Evolutionary conservation across 30 jellyfish, hydroid and myxozoan species (phyloP).

Genomic region (Hydractinia echinata): DNA sequence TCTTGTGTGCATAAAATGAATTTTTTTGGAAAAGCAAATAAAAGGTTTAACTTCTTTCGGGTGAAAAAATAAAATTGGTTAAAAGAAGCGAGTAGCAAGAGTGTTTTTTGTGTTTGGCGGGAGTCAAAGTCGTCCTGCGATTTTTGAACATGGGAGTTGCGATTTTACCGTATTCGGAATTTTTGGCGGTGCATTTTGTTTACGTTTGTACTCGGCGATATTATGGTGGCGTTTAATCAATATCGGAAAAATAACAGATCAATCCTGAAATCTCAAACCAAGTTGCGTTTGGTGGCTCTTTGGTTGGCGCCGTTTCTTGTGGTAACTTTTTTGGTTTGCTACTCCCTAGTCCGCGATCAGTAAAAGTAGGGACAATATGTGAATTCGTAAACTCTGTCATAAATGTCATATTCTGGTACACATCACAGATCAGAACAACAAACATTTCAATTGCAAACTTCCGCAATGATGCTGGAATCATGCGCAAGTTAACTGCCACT

Average conservation of each 20-base stretch:
- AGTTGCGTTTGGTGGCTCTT: background rate
- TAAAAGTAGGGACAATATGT: background rate
- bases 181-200: background rate
- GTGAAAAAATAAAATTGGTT: too few species aligned
- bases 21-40: too few species aligned
- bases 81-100: too few species aligned
- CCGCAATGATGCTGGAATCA: background rate
- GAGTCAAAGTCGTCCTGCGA: too few species aligned
- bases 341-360: background rate
- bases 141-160: background rate
- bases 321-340: background rate
- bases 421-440: too few species aligned
- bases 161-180: slow-evolving; percentile 2
- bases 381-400: background rate
- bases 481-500: background rate
- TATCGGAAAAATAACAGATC: background rate
- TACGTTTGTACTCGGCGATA: slow-evolving; percentile 14
- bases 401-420: background rate
- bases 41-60: too few species aligned
- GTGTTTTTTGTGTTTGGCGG: too few species aligned
- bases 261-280: background rate
- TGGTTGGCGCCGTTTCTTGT: slow-evolving; percentile 9
- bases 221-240: slow-evolving; percentile 11
- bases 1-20: too few species aligned
- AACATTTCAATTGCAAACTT: background rate